These are phyloP conservation scores for Sphaerodactylus townsendi DNA, from an alignment of 2,113 vertebrate genomes.

Conservation along the genomic window DNA sequence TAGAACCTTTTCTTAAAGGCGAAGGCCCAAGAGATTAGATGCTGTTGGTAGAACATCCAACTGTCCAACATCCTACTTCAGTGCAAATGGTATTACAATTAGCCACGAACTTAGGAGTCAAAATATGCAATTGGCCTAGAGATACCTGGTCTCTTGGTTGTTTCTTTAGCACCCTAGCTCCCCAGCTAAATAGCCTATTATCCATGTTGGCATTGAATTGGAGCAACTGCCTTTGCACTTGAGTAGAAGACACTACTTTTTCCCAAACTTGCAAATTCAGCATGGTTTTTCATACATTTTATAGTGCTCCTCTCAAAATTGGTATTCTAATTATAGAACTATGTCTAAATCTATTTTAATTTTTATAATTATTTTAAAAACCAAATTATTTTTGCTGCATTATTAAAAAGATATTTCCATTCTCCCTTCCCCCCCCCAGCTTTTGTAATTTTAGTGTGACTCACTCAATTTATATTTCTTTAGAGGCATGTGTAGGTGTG, in stretches of 20 bases:
- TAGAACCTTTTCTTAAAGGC: too few relatives aligned
- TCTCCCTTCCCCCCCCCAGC: conserved; percentile 56
- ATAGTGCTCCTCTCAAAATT: conserved; percentile 54
- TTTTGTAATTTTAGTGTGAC: conserved; percentile 58
- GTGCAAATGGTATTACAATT: too few relatives aligned
- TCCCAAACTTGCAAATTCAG: too few relatives aligned
- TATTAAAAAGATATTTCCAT: conserved; percentile 41
- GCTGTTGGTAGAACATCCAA: too few relatives aligned
- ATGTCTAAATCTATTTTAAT: conserved; percentile 39
- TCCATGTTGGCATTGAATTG: not conserved
- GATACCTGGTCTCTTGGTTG: not conserved
- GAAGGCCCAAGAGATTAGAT: too few relatives aligned
- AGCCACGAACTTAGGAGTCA: too few relatives aligned
- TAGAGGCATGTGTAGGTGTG: conserved; percentile 69
- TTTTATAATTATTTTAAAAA: conserved; percentile 50
- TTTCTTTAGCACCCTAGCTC: not conserved
- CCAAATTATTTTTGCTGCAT: conserved; percentile 56
- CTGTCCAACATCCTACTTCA: too few relatives aligned
- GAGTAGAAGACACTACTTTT: too few relatives aligned
- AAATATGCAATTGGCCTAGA: not conserved
- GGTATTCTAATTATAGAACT: conserved; percentile 63
- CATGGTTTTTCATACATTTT: conserved; percentile 42
- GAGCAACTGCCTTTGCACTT: too few relatives aligned
- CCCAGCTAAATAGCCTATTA: not conserved
- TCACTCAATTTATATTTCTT: conserved; percentile 67